A percentile compares a stretch with the other conserved stretches of the same genome.
Evolutionary conservation across 1,140 invertebrate genomes (phyloP).

Genomic region (honey bee (Apis mellifera)): DNA sequence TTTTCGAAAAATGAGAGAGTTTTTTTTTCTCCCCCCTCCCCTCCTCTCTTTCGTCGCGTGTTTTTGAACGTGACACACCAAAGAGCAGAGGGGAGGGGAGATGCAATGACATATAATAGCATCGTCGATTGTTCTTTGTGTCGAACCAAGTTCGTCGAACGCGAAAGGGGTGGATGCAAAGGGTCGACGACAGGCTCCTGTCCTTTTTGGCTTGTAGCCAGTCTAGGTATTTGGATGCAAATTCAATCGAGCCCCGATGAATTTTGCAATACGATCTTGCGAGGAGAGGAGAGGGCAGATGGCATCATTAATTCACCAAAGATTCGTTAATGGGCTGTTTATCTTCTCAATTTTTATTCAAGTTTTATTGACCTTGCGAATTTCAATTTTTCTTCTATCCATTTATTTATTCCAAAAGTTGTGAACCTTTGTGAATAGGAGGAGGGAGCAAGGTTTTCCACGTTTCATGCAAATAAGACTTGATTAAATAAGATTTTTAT

Average conservation of each 20-base stretch:
- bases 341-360: neutral
- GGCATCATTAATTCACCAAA: constrained; percentile 56
- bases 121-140: constrained; percentile 62
- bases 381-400: too few species aligned
- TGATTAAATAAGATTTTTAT: too few species aligned
- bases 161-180: constrained; percentile 32
- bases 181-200: constrained; percentile 44
- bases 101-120: constrained; percentile 50
- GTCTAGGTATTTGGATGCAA: constrained; percentile 69
- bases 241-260: constrained; percentile 61
- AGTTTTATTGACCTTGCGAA: too few species aligned
- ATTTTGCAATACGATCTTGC: constrained; percentile 60
- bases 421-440: too few species aligned
- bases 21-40: neutral
- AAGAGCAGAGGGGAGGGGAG: neutral
- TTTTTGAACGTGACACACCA: neutral
- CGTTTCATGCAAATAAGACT: too few species aligned
- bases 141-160: constrained; percentile 48
- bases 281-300: neutral
- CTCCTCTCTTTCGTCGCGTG: neutral
- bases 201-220: constrained; percentile 61
- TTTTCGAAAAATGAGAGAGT: constrained; percentile 6
- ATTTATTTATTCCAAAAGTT: too few species aligned
- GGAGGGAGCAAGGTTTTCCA: too few species aligned
- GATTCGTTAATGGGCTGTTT: constrained; percentile 41